Evolutionary conservation across 2,113 vertebrate species (phyloP).

Genomic region (Oreochromis aureus): DNA sequence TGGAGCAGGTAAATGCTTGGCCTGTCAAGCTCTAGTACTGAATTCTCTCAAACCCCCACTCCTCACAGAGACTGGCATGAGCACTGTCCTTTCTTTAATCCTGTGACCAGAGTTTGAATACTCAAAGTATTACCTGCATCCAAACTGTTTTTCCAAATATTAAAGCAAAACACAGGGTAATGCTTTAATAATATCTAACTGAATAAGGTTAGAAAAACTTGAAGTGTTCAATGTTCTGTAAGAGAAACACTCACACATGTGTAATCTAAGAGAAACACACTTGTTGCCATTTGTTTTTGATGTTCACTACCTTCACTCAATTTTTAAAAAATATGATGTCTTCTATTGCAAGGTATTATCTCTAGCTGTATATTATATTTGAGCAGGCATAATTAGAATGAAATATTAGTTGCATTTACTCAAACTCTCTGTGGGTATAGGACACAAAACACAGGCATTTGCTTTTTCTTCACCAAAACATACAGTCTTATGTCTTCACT

Average conservation of each 20-base stretch:
- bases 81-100: neutral
- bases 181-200: neutral
- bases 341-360: neutral
- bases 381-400: neutral
- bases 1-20: slow-evolving; percentile 87
- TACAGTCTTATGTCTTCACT: neutral
- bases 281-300: neutral
- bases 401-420: neutral
- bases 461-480: neutral
- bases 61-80: neutral
- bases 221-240: neutral
- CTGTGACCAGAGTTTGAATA: neutral
- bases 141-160: neutral
- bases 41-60: neutral
- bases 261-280: neutral
- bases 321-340: neutral
- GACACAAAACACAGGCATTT: neutral
- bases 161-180: neutral
- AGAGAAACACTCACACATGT: neutral
- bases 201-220: neutral
- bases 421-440: neutral
- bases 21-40: slow-evolving; percentile 14
- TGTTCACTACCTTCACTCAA: neutral
- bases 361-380: neutral
- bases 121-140: neutral